Conservation (phyloP, 2,797 vertebrate genomes). For the Lacerta bilineata region DNA sequence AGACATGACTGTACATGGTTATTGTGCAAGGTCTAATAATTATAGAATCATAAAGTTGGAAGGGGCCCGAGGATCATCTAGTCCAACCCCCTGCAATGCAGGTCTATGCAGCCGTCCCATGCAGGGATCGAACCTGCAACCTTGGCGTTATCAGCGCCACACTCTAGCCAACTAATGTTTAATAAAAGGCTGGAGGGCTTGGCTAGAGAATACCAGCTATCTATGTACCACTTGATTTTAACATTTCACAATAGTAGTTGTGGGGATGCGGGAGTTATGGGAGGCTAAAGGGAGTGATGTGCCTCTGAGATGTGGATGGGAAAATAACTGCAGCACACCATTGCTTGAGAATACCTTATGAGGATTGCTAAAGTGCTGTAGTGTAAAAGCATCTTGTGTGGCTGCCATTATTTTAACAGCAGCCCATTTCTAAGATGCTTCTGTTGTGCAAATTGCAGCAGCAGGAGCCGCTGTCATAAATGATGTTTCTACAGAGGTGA, state of each 20-base stretch:
- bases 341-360: no score
- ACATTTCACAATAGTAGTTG: background rate
- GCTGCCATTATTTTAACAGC: background rate
- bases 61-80: no score
- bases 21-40: background rate
- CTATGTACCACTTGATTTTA: background rate
- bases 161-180: background rate
- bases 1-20: background rate
- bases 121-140: no score
- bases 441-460: background rate
- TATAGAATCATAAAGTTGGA: no score
- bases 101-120: no score
- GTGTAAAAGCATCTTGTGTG: background rate
- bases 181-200: background rate
- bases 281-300: background rate
- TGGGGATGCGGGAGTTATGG: background rate
- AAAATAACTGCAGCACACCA: background rate
- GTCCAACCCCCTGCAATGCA: no score
- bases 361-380: background rate
- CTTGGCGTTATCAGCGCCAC: no score
- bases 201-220: background rate
- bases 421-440: background rate
- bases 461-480: background rate
- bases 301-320: background rate
- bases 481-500: background rate